Evolutionary conservation across 2,888 invertebrate genomes (phyloP), one percentile per base, ranked within the genome.

Genomic region (Oegoconia quadripuncta): DNA sequence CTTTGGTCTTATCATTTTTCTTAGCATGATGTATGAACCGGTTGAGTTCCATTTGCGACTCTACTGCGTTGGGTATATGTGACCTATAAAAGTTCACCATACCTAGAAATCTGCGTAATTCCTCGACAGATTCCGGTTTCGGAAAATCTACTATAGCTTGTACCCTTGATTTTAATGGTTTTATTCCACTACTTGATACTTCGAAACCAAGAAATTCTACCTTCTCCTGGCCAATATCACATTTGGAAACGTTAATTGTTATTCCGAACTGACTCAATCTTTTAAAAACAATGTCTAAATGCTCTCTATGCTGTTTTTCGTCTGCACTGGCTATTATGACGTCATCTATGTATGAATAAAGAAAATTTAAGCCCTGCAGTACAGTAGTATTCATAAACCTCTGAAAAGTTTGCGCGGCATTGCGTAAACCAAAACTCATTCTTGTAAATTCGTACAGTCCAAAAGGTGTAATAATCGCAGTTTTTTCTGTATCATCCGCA

Each of bases 381-480:
- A 55, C 46, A 6, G 36, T 26, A n/a, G 47, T 31, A 34, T 58
- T 47, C 36, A 65, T 56, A 34, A 61, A 59, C 3, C 64, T 32
- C 36, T 70, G 68, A 41, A 52, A 65, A 1, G 65, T 62, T 32
- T 62, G 59, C 0, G 53, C 57, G 0, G 68, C 64, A 30, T 70
- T 71, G 0, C 57, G 37, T 1, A 74, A 42, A 0, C 66, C 69
- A 27, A 62, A 70, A 1, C 56, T 43, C 69, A 71, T 65, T 2
- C 39, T 6, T 1, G 44, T 16, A 27, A 50, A 67, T 38, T 73
- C 68, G 28, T 47, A 68, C 0, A 64, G 37, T 0, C 68, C 65
- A 37, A 64, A 64, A 0, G 64, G 64, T 1, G 70, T 69, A 1
- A 48, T 61, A 1, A 69, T 54, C 0, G 67, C 74, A 0, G 75